phyloP scores from a whole-genome alignment of 2,888 invertebrate genomes.

The Prosapia bicincta region DNA sequence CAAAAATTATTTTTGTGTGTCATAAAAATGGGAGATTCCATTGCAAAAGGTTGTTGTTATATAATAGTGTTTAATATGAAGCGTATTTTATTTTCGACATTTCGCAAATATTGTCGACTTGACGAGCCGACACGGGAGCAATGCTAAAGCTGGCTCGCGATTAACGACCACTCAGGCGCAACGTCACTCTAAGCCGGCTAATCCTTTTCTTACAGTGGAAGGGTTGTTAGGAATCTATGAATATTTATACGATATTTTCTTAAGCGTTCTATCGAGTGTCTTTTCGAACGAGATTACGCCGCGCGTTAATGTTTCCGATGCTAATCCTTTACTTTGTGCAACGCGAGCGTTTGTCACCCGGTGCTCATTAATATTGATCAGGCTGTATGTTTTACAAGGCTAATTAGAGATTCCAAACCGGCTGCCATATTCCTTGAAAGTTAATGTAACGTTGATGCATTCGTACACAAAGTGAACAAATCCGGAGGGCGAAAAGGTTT shows the following conservation, averaged over 20 bases:
- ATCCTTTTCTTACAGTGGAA: neutral
- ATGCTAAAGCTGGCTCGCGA: neutral
- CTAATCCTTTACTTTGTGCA: neutral
- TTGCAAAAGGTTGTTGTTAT: too few species aligned
- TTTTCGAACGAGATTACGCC: neutral
- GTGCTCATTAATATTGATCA: neutral
- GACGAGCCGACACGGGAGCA: neutral
- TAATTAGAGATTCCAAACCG: neutral
- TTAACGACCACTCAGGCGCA: neutral
- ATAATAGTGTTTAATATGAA: too few species aligned
- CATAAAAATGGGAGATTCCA: too few species aligned
- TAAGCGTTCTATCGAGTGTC: neutral
- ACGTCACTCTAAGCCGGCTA: neutral
- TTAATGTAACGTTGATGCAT: too few species aligned
- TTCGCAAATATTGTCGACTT: too few species aligned
- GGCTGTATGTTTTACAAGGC: neutral
- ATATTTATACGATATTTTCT: neutral
- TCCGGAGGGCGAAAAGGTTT: too few species aligned
- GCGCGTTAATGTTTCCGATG: neutral
- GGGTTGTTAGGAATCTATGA: neutral
- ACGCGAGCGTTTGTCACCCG: neutral
- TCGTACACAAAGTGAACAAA: too few species aligned
- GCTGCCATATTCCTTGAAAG: too few species aligned
- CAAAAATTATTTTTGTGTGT: too few species aligned
- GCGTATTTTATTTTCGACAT: too few species aligned